These are phyloP conservation scores for Gallinago solitaria DNA, from an alignment of 2,797 vertebrate species.

Conservation along the genomic window DNA sequence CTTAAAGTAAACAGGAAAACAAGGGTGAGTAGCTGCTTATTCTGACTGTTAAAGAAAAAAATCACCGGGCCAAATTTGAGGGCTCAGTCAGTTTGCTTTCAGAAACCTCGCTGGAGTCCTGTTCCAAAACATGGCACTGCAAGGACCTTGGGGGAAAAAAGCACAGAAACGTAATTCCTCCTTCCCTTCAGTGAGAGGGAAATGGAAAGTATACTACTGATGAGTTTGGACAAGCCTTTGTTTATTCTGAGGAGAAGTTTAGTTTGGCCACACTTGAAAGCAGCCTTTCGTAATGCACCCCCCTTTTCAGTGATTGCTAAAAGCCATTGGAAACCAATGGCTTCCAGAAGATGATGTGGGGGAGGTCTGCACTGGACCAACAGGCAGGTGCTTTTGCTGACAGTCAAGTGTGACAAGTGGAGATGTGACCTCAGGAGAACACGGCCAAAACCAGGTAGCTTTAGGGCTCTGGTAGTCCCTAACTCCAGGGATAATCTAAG, in stretches of 20 bases:
- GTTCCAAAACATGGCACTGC: background rate
- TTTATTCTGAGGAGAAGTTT: background rate
- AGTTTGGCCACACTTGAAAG: background rate
- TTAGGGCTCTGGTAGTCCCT: background rate
- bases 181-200: background rate
- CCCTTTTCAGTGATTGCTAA: background rate
- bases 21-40: background rate
- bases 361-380: background rate
- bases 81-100: background rate
- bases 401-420: background rate
- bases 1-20: slow-evolving; percentile 18
- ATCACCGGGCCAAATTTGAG: background rate
- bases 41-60: background rate
- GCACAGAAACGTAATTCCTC: background rate
- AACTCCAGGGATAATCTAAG: background rate
- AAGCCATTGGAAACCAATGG: background rate
- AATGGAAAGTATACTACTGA: background rate
- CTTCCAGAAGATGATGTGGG: background rate
- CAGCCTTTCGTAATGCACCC: background rate
- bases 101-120: background rate
- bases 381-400: background rate
- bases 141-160: background rate
- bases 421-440: background rate
- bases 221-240: background rate
- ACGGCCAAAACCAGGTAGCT: background rate